Evolutionary conservation across 2,888 invertebrate genomes (phyloP).

Genomic region (Polydrusus cervinus): DNA sequence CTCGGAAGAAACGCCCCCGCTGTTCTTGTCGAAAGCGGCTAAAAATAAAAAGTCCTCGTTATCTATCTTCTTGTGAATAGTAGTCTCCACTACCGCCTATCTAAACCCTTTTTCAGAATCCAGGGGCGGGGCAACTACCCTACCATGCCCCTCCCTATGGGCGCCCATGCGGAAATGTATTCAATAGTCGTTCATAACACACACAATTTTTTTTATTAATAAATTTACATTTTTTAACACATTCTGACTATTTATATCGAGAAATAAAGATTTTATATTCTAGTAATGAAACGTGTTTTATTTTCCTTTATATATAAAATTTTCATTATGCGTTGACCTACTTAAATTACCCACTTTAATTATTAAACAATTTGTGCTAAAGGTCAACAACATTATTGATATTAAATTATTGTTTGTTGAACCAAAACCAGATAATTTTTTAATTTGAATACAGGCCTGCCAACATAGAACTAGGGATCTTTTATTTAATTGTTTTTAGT

Average conservation of each 20-base stretch:
- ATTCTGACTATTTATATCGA: background rate
- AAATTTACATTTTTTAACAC: background rate
- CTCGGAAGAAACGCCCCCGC: too few species aligned
- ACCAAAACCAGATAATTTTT: slow-evolving; percentile 26
- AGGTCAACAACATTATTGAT: slow-evolving; percentile 44
- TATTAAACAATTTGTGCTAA: slow-evolving; percentile 19
- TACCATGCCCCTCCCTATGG: too few species aligned
- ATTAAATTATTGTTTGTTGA: slow-evolving; percentile 15
- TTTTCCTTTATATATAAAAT: slow-evolving; percentile 1
- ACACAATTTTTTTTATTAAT: background rate
- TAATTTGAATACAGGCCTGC: slow-evolving; percentile 37
- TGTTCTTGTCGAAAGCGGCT: too few species aligned
- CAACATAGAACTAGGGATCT: slow-evolving; percentile 33
- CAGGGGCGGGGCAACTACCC: too few species aligned
- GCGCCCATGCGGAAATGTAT: too few species aligned
- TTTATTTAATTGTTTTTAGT: background rate
- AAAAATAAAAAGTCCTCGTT: too few species aligned
- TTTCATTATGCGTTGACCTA: background rate
- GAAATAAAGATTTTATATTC: background rate
- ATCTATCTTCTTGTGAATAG: too few species aligned
- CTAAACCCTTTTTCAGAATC: too few species aligned
- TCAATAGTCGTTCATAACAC: too few species aligned
- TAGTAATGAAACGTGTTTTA: background rate
- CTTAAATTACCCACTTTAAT: background rate
- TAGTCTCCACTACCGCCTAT: too few species aligned